A percentile compares a stretch with the other conserved stretches of the same genome.
Conservation (phyloP, 1,140 invertebrate species). For the Platorchestia sp. region DNA sequence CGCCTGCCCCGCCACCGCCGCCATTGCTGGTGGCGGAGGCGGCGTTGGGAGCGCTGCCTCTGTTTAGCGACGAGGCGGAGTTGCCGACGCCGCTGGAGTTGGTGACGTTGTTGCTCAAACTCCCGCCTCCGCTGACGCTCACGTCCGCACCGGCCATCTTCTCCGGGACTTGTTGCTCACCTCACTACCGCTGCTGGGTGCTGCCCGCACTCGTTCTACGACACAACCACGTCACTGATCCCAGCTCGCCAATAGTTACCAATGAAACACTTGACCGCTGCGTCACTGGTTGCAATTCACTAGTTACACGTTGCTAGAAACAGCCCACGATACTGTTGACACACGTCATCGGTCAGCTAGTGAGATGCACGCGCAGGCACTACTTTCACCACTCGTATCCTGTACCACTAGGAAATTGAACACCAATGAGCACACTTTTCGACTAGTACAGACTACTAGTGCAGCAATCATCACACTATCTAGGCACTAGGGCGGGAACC, state of each 20-base stretch:
- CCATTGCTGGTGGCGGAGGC: slow-evolving; percentile 59
- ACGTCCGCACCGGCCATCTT: slow-evolving; percentile 32
- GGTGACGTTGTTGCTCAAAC: background rate
- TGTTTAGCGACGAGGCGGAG: background rate
- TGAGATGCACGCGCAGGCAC: no score
- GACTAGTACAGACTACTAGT: background rate
- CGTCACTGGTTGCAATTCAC: background rate
- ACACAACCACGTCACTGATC: no score
- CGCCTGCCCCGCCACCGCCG: slow-evolving; percentile 52
- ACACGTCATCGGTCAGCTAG: no score
- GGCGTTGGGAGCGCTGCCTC: background rate
- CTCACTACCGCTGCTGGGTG: background rate
- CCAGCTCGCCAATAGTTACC: background rate
- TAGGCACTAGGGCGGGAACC: background rate
- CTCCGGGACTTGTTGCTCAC: background rate
- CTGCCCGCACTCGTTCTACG: background rate
- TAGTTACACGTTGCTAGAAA: background rate
- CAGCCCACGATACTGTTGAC: no score
- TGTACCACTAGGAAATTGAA: background rate
- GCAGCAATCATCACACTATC: background rate
- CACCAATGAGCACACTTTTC: background rate
- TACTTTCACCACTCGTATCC: no score
- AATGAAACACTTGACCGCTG: background rate
- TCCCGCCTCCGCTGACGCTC: background rate
- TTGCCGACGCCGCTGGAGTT: slow-evolving; percentile 21